Evolutionary conservation across 2,888 invertebrate species (phyloP), one percentile per base, ranked within the genome.

Genomic region (Tortricodes alternella): DNA sequence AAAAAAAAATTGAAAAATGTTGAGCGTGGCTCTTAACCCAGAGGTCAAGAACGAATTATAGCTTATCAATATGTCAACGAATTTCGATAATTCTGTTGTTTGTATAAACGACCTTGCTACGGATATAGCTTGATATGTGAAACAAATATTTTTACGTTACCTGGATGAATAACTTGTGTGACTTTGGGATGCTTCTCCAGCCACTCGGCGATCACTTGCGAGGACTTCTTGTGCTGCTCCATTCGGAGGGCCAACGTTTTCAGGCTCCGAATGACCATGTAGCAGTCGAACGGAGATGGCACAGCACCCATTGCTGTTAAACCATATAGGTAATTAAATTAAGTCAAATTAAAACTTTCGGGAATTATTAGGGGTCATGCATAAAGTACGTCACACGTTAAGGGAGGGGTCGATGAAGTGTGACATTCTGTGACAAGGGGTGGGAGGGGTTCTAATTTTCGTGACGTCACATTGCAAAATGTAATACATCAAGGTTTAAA

Each of bases 231-330:
- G 80, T 99, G 98, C 64, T 95, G 94, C 63, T 95, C 93, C 99
- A 99, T 99, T 51, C 99, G 92, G 19, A 99, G 70, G 3, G 96
- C 95, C 19, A 99, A 91, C 0, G 99, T 99, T 89, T 99, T 99
- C 58, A 99, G 86, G 72, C 99, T 97, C 61, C 98, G 93, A 76
- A 96, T 97, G 0, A 98, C 98, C 76, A 98, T 92, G 77, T 94
- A 97, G 80, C 99, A 99, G 81, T 99, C 99, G 77, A 98, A 98
- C 0, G 99, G 98, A 0, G 99, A 97, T 1, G 99, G 99, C 9
- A 99, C 95, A 35, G 96, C 94, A 48, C 99, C 99, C 92, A 96
- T 93, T 3, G 97, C 97, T 96, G 85, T 56, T 77, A 89, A 70
- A 68, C 53, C 11, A 29, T 27, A 3, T 1, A 9, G 0, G 8